These are phyloP conservation scores for Falco berigora DNA, from an alignment of 2,797 vertebrate genomes.

Conservation along the genomic window DNA sequence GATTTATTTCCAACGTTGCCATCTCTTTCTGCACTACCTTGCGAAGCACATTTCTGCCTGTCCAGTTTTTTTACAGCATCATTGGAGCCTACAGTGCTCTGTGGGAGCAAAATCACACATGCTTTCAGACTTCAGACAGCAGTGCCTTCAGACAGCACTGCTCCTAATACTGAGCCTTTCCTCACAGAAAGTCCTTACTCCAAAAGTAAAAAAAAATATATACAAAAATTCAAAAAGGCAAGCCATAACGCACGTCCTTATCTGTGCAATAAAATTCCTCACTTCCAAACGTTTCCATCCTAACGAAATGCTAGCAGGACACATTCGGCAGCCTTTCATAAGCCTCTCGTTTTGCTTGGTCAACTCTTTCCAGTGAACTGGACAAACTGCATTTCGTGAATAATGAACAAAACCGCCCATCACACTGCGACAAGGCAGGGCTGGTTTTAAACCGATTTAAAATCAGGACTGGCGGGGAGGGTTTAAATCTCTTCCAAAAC, in stretches of 20 bases:
- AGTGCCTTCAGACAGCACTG: not conserved
- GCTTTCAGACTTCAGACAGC: not conserved
- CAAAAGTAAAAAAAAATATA: not conserved
- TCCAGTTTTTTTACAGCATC: not conserved
- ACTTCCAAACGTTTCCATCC: not conserved
- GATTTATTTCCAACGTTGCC: not conserved
- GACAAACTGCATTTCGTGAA: not conserved
- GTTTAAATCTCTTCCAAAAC: not conserved
- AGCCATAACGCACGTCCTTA: not conserved
- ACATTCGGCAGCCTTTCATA: not conserved
- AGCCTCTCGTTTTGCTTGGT: not conserved
- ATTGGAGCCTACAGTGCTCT: not conserved
- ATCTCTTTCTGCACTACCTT: not conserved
- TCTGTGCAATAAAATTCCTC: not conserved
- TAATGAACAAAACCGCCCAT: not conserved
- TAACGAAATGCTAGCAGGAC: not conserved
- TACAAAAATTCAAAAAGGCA: not conserved
- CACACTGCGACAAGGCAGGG: not conserved
- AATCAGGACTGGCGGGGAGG: not conserved
- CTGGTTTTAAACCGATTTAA: not conserved
- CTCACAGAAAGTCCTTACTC: not conserved
- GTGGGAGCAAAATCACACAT: not conserved
- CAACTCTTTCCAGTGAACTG: not conserved
- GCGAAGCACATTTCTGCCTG: not conserved
- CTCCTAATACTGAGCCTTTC: not conserved